Evolutionary conservation across 1,140 invertebrate genomes (phyloP), one percentile per base, ranked within the genome.

Genomic region (Hydropsyche tenuis): DNA sequence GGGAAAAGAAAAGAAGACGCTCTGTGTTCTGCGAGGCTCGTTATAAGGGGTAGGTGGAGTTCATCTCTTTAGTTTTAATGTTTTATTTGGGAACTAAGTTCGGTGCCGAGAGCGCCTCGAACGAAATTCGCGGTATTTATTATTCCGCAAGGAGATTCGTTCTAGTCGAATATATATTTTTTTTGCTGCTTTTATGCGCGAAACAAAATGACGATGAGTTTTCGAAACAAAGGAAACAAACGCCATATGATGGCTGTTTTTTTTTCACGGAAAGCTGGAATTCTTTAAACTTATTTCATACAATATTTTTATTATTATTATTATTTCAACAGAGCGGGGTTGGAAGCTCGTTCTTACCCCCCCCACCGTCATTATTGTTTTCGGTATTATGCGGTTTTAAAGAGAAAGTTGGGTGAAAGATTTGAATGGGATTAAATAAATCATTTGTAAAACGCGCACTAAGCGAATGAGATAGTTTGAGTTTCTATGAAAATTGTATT

Each of bases 111-210:
- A 68, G 65, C 65, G 45, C 27, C 5, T n/a, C 18, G 65, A 68
- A 68, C 65, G 65, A 68, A 68, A 48, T 68, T 68, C 65, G 37
- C 45, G 65, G 65, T 68, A 68, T 68, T 68, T 68, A 68, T 68
- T 68, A 68, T 68, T 68, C 65, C 65, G 20, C 65, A 48, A 68
- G 65, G 65, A 68, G 65, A 23, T 68, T 68, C 65, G 65, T 23
- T 68, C 42, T 68, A 68, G 18, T 11, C 56, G 56, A 60, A 60
- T 37, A 37, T 37, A 37, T 20, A 20, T 5, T 68, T 46, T 68
- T 66, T 48, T 48, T 48, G 11, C 30, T 68, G 14, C 42, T 68
- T 48, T 60, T 60, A 27, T 60, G 20, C 23, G 23, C 56, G 56
- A 25, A 27, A 48, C 18, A 64, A 48, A 43, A 45, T 23, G 65